Evolutionary conservation across 2,888 invertebrate genomes (phyloP), one percentile per base, ranked within the genome.

Genomic region (Siphonodentalium dalli): DNA sequence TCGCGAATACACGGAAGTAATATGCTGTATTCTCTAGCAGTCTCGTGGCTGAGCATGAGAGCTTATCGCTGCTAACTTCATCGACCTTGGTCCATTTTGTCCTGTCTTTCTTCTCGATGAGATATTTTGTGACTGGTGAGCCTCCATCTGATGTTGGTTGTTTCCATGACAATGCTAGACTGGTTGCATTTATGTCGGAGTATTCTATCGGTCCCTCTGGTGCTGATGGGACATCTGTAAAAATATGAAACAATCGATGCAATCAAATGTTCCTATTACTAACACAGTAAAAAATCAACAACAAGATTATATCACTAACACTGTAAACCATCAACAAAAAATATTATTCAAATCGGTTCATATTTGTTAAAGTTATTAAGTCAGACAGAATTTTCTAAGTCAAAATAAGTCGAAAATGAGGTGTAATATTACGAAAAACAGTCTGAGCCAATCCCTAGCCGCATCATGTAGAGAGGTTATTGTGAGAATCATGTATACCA

Each of bases 1-100:
- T 71, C 23, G 81, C 80, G 11, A 69, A 68, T 18, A 82, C 74
- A 39, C 80, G 65, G 74, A 81, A 82, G 61, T 71, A 51, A 50
- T 81, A 81, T 15, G 76, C 61, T 33, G 71, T 69, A 35, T 74
- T 75, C 40, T 79, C 78, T n/a, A 74, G 56, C 37, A 80, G 62
- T 48, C 73, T 74, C 7, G 57, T 51, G 8, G 72, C 69, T 8
- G 65, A 63, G 60, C 65, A 68, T 7, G 54, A 63, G 37, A 68
- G 45, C 0, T 65, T 66, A 26, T 68, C 54, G 9, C 56, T 56
- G 38, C 68, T 68, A 18, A 66, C 52, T 3, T 56, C 61, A 3
- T 59, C 64, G 7, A 69, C 66, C 31, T 63, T 64, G 7, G 59
- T 59, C 73, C 73, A 73, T 20, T 63, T 52, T 52, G 60, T 63